These are phyloP conservation scores for Bovichtus diacanthus DNA, from an alignment of 2,797 vertebrate species.

Conservation along the genomic window DNA sequence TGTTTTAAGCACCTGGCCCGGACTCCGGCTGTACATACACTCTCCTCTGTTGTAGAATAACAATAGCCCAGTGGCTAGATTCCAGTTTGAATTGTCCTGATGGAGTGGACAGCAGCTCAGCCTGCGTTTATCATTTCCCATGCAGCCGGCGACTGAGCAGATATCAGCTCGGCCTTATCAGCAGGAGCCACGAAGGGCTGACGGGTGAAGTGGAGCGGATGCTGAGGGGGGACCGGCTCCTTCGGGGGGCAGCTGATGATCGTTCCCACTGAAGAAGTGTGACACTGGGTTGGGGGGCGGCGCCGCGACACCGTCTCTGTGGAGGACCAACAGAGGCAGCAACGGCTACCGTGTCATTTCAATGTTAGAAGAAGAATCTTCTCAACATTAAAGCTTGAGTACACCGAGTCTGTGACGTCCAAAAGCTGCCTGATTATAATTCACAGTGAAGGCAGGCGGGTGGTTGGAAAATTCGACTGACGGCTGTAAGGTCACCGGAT, in stretches of 20 bases:
- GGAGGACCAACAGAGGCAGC: neutral
- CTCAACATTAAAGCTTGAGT: neutral
- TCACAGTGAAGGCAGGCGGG: conserved; percentile 17
- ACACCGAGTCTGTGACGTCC: conserved; percentile 4
- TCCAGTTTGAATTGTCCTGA: conserved; percentile 54
- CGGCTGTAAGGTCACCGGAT: conserved; percentile 33
- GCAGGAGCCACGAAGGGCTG: conserved; percentile 68
- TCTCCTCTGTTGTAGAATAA: conserved; percentile 37
- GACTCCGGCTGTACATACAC: conserved; percentile 37
- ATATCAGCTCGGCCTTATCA: conserved; percentile 73
- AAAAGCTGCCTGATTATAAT: conserved; percentile 25
- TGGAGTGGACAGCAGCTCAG: conserved; percentile 50
- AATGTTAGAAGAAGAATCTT: conserved; percentile 13
- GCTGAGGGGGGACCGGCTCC: conserved; percentile 36
- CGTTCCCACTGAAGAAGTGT: conserved; percentile 39
- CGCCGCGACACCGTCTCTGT: conserved; percentile 12
- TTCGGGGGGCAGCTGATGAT: conserved; percentile 54
- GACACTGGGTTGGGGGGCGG: conserved; percentile 42
- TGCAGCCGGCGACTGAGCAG: conserved; percentile 40
- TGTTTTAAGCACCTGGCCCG: conserved; percentile 50
- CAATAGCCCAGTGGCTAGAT: conserved; percentile 37
- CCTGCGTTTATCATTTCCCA: conserved; percentile 46
- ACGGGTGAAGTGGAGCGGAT: conserved; percentile 55
- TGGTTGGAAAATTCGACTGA: conserved; percentile 24
- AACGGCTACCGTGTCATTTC: conserved; percentile 22